phyloP scores from a whole-genome alignment of 2,797 vertebrate genomes.

The Micropoecilia bifurca region DNA sequence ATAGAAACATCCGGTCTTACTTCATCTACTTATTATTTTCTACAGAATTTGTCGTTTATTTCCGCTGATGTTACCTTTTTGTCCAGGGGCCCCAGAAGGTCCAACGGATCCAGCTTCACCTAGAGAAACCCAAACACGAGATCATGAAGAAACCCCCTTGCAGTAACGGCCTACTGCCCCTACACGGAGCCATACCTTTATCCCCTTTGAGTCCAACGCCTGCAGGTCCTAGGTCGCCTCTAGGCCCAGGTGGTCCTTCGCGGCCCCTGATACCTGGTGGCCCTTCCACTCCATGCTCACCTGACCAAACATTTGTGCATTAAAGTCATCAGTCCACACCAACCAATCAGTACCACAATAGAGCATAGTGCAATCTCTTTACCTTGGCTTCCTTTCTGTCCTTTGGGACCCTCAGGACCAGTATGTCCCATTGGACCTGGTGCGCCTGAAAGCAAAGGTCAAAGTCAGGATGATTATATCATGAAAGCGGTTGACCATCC shows the following conservation, averaged over 20 bases:
- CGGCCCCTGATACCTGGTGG: slow-evolving; percentile 87
- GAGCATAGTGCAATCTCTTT: slow-evolving; percentile 31
- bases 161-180: neutral
- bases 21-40: neutral
- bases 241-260: slow-evolving; percentile 88
- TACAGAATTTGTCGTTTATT: neutral
- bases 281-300: slow-evolving; percentile 92
- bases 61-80: slow-evolving; percentile 83
- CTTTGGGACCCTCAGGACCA: slow-evolving; percentile 90
- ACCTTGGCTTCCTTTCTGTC: slow-evolving; percentile 94
- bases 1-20: neutral
- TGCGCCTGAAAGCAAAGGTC: slow-evolving; percentile 76
- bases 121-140: slow-evolving; percentile 36
- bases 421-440: slow-evolving; percentile 84
- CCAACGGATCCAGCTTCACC: slow-evolving; percentile 86
- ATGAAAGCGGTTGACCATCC: neutral
- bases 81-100: slow-evolving; percentile 80
- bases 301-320: slow-evolving; percentile 68
- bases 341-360: neutral
- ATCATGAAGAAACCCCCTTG: neutral
- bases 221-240: slow-evolving; percentile 88
- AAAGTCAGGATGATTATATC: slow-evolving; percentile 26
- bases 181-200: slow-evolving; percentile 78
- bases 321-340: neutral
- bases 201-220: slow-evolving; percentile 92